Base-by-base conservation (phyloP, 2,797 vertebrate genomes). In the Arrhamphus sclerolepis region DNA sequence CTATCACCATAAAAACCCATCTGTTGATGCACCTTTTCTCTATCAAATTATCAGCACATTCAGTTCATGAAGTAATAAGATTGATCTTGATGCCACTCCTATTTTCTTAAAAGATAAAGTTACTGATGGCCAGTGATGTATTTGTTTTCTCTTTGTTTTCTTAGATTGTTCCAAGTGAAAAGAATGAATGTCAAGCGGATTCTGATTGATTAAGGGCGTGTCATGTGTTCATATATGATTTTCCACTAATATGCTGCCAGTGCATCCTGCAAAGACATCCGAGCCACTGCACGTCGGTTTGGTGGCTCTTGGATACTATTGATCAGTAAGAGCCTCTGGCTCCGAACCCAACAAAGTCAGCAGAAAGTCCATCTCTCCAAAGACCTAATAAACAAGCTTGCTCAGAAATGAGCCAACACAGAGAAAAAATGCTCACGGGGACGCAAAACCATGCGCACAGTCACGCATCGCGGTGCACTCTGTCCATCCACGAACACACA, bases 341-440 rank as follows among this genome's bases (percentile, higher is more conserved):
- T 81, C 75, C 62, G 62, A 76, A 84, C 64, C 75, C 71, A 68
- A 84, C 82, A 70, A 67, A 82, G 83, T 89, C 89, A 87, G 88
- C 88, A 87, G 80, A 89, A 90, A 78, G 70, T 68, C 28, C 64
- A 71, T 82, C 72, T 87, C 82, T 83, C 82, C 48, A 55, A 66
- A 79, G 85, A 83, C 77, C 82, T 75, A 80, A 84, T 75, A 76
- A 88, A 85, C 79, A 73, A 71, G 75, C 31, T 76, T 62, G 47
- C 72, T 78, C 18, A 8, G 56, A 76, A 83, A 79, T 29, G 59
- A 83, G 62, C 71, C 54, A 74, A 77, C 65, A 46, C 61, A 26
- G 54, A 72, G 64, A 63, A 62, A 59, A 79, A 60, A 69, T 4
- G 34, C 68, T 76, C 42, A 52, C 69, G 66, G 40, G 51, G 57